These are phyloP conservation scores for Chaetogeoica ovagalla DNA, from an alignment of 2,888 invertebrate genomes.

Conservation along the genomic window DNA sequence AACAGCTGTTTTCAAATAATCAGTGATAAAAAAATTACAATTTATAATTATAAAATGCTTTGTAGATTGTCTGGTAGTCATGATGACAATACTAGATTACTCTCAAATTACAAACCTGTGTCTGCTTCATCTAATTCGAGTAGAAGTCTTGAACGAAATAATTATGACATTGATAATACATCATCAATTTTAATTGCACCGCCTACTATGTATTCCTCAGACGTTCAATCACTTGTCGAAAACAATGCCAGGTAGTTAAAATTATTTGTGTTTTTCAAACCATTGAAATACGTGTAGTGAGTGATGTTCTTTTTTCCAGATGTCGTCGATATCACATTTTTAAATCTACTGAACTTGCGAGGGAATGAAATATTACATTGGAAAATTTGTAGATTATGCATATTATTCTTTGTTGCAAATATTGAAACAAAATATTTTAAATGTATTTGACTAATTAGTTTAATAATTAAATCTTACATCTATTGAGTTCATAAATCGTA, in stretches of 20 bases:
- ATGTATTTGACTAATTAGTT: conserved; percentile 12
- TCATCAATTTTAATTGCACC: conserved; percentile 37
- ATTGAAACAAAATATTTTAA: conserved; percentile 26
- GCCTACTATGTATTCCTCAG: conserved; percentile 41
- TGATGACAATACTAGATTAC: conserved; percentile 41
- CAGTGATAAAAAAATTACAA: background rate
- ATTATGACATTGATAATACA: conserved; percentile 40
- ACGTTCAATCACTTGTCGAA: conserved; percentile 45
- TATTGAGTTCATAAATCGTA: conserved; percentile 25
- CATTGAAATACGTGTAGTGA: background rate
- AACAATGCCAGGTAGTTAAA: conserved; percentile 37
- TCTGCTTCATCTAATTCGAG: conserved; percentile 41
- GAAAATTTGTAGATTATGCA: conserved; percentile 1
- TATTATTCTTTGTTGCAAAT: background rate
- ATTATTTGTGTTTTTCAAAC: background rate
- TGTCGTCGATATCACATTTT: conserved; percentile 45
- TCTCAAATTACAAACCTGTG: conserved; percentile 36
- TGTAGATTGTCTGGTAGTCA: conserved; percentile 43
- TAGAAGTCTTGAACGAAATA: conserved; percentile 45
- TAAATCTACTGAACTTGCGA: conserved; percentile 47
- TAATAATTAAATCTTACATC: conserved; percentile 11
- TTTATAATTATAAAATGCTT: background rate
- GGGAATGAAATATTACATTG: conserved; percentile 32
- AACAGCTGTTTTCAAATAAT: no score
- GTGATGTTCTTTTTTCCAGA: background rate